Evolutionary conservation across 2,113 vertebrate species (phyloP).

Genomic region (Rutilus rutilus): DNA sequence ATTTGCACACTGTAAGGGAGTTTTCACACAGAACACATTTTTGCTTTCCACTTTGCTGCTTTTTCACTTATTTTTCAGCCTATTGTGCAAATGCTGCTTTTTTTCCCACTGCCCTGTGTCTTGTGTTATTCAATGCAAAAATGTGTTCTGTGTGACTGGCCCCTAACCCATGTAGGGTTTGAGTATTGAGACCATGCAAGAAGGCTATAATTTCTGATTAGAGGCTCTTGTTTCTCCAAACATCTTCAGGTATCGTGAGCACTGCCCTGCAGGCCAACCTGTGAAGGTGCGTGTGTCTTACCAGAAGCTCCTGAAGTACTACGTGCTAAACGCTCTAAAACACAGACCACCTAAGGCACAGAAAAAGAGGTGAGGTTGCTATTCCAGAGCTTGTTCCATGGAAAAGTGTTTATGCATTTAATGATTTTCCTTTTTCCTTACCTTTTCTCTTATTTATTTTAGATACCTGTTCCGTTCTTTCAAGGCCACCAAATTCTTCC

Average conservation of each 20-base stretch:
- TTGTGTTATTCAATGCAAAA: background rate
- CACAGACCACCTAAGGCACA: slow-evolving; percentile 98
- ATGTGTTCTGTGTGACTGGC: background rate
- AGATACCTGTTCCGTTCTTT: slow-evolving; percentile 99
- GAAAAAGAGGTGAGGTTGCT: slow-evolving; percentile 87
- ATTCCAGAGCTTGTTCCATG: background rate
- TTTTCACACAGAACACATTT: background rate
- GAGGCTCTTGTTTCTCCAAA: background rate
- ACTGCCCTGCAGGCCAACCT: slow-evolving; percentile 96
- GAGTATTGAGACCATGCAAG: background rate
- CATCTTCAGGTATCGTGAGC: slow-evolving; percentile 90
- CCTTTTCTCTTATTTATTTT: background rate
- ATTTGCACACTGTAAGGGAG: background rate
- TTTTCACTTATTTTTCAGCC: too few relatives aligned
- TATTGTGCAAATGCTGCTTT: too few relatives aligned
- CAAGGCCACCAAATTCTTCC: slow-evolving; percentile 99
- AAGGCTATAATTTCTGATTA: background rate
- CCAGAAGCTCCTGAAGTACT: slow-evolving; percentile 97
- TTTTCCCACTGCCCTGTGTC: background rate
- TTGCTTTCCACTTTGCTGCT: background rate
- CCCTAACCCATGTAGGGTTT: background rate
- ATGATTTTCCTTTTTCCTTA: background rate
- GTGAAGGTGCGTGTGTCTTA: slow-evolving; percentile 98
- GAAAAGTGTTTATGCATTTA: background rate
- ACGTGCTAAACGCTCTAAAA: slow-evolving; percentile 97